Evolutionary conservation across 2,888 invertebrate species (phyloP).

Genomic region (Lithophane ornitopus): DNA sequence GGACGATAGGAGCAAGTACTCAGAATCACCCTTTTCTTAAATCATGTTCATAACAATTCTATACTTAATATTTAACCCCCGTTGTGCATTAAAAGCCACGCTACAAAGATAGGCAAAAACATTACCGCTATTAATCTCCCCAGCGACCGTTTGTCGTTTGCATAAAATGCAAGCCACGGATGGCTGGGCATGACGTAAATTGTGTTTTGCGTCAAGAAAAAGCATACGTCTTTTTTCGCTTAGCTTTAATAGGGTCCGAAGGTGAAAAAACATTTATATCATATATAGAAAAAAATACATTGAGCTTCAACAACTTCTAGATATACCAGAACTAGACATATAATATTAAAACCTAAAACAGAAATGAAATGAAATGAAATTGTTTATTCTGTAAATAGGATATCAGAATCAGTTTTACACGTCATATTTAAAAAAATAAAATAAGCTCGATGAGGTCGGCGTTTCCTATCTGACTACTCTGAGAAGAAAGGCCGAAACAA

Average conservation of each 20-base stretch:
- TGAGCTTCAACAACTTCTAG: conserved; percentile 9
- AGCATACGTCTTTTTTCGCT: conserved; percentile 40
- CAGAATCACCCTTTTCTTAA: not conserved
- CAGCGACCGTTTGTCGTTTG: conserved; percentile 59
- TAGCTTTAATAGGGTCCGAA: conserved; percentile 29
- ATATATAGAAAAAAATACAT: not conserved
- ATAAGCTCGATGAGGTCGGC: no score
- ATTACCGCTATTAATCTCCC: conserved; percentile 66
- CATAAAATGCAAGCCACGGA: conserved; percentile 65
- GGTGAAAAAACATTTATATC: conserved; percentile 26
- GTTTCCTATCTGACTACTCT: no score
- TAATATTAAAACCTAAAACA: no score
- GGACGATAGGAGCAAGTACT: not conserved
- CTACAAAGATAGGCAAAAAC: conserved; percentile 63
- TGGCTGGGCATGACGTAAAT: conserved; percentile 59
- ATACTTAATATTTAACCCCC: conserved; percentile 20
- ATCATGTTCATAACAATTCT: not conserved
- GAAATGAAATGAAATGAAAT: no score
- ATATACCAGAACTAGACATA: not conserved
- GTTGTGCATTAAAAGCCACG: conserved; percentile 19
- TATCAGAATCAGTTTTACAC: no score
- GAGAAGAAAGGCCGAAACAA: no score
- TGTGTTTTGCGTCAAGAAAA: conserved; percentile 61
- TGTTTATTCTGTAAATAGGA: no score
- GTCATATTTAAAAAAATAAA: no score